A percentile compares a stretch with the other conserved stretches of the same genome.
Conservation (phyloP, 2,888 invertebrate genomes). For the Drosophila longiperda region DNA sequence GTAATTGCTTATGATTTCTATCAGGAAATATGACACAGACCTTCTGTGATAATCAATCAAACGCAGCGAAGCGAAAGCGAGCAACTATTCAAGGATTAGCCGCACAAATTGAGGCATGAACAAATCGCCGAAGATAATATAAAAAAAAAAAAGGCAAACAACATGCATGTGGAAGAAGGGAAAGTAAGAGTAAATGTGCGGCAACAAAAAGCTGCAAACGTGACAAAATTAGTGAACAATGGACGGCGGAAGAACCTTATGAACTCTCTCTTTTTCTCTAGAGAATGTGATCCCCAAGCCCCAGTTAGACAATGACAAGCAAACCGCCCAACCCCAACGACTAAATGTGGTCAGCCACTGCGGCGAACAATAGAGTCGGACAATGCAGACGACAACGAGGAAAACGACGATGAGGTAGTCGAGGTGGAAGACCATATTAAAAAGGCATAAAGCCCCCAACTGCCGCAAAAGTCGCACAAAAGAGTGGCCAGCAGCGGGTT, state of each 20-base stretch:
- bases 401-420: constrained; percentile 57
- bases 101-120: constrained; percentile 17
- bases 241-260: constrained; percentile 67
- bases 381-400: constrained; percentile 28
- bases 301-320: constrained; percentile 49
- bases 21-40: neutral
- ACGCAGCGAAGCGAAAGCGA: constrained; percentile 37
- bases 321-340: constrained; percentile 38
- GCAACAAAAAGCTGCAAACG: constrained; percentile 79
- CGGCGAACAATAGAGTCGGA: constrained; percentile 73
- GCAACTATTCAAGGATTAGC: constrained; percentile 32
- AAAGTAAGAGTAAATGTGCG: constrained; percentile 62
- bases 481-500: constrained; percentile 46
- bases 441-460: constrained; percentile 61
- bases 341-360: constrained; percentile 77
- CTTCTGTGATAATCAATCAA: constrained; percentile 49
- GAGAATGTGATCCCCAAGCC: constrained; percentile 65
- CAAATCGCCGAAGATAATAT: constrained; percentile 8
- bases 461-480: constrained; percentile 58
- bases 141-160: constrained; percentile 7
- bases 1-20: constrained; percentile 61
- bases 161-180: constrained; percentile 11
- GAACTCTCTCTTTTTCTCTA: constrained; percentile 63
- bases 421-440: constrained; percentile 65
- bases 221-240: constrained; percentile 82